These are phyloP conservation scores for Hystrix cristata DNA, from an alignment of 2,113 vertebrate species.

Conservation along the genomic window DNA sequence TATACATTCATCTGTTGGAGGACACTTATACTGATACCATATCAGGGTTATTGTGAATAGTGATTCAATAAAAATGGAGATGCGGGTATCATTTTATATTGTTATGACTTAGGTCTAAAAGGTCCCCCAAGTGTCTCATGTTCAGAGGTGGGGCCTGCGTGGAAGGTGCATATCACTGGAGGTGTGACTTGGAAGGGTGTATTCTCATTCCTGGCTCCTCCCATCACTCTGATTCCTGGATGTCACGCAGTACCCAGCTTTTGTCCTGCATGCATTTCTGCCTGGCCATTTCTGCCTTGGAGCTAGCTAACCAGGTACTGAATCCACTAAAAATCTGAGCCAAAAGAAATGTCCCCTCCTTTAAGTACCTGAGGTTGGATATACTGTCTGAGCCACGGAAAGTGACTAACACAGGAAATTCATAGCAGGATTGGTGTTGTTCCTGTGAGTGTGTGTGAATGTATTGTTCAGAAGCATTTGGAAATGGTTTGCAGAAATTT, in stretches of 20 bases:
- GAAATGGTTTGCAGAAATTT: too few species aligned
- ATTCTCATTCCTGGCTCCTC: neutral
- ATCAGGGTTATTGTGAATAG: neutral
- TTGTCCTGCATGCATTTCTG: neutral
- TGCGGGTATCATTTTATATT: neutral
- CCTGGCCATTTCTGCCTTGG: neutral
- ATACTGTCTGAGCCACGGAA: too few species aligned
- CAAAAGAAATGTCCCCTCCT: neutral
- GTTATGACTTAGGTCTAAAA: neutral
- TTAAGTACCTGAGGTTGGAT: neutral
- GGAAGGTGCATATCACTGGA: neutral
- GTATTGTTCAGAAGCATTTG: too few species aligned
- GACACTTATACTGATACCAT: neutral
- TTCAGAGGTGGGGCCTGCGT: neutral
- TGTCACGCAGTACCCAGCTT: neutral
- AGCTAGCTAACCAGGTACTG: neutral
- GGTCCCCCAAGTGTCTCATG: neutral
- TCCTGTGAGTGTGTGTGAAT: too few species aligned
- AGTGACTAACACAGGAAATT: too few species aligned
- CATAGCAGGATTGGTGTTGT: too few species aligned
- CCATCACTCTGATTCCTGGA: neutral
- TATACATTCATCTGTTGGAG: neutral
- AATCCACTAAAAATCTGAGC: neutral
- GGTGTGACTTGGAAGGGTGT: neutral
- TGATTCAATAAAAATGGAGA: neutral